Evolutionary conservation across 2,797 vertebrate genomes (phyloP).

Genomic region (Clarias pachynema): DNA sequence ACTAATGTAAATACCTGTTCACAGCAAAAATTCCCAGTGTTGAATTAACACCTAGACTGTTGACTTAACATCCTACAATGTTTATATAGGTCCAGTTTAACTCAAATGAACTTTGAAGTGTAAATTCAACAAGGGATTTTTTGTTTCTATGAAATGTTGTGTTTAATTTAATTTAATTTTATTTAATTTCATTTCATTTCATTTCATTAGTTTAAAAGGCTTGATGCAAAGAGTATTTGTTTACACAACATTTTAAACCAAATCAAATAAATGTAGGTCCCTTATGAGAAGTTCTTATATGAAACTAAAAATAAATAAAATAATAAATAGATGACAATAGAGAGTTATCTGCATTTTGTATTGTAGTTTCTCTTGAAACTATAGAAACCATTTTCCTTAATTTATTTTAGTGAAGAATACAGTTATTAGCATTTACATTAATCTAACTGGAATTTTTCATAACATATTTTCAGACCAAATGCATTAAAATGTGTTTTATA

Average conservation of each 20-base stretch:
- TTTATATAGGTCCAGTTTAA: too few relatives aligned
- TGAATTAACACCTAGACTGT: too few relatives aligned
- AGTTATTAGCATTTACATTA: background rate
- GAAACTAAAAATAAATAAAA: background rate
- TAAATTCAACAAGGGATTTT: too few relatives aligned
- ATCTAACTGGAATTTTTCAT: background rate
- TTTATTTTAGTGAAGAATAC: background rate
- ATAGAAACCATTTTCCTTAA: too few relatives aligned
- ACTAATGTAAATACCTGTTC: too few relatives aligned
- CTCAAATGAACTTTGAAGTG: too few relatives aligned
- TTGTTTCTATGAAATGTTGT: too few relatives aligned
- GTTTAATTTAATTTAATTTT: too few relatives aligned
- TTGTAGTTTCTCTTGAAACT: background rate
- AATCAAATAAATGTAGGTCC: background rate
- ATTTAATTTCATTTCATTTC: background rate
- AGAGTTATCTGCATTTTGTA: background rate
- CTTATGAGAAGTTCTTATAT: background rate
- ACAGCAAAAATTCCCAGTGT: too few relatives aligned
- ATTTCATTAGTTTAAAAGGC: background rate
- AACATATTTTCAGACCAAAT: background rate
- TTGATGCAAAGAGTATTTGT: background rate
- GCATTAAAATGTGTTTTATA: background rate
- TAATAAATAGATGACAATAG: background rate
- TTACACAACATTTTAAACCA: background rate
- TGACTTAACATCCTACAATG: too few relatives aligned